phyloP scores from a whole-genome alignment of 2,797 vertebrate genomes.

The Anabacerthia variegaticeps region DNA sequence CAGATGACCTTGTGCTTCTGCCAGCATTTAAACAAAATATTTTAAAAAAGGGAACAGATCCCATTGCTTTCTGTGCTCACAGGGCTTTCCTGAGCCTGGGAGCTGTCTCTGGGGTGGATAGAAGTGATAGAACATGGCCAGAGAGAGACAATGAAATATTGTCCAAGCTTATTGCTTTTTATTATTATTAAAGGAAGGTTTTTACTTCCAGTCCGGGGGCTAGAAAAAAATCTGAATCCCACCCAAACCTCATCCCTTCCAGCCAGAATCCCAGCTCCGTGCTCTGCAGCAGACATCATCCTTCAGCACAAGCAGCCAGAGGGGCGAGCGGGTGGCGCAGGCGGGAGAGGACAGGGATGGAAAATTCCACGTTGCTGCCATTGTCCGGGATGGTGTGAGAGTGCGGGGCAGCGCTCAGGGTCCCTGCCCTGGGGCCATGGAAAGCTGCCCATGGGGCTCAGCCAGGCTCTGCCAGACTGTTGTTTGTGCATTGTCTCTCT shows the following conservation, averaged over 20 bases:
- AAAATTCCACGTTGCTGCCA: conserved; percentile 42
- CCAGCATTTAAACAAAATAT: conserved; percentile 69
- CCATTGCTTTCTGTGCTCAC: not conserved
- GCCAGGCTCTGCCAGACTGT: not conserved
- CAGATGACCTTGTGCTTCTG: conserved; percentile 67
- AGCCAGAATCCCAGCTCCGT: conserved; percentile 1
- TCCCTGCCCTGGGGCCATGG: not conserved
- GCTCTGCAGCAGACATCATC: not conserved
- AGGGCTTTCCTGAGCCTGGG: conserved; percentile 32
- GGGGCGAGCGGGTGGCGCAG: not conserved
- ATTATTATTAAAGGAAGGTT: conserved; percentile 46
- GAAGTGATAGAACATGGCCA: conserved; percentile 37
- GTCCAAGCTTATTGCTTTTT: conserved; percentile 6
- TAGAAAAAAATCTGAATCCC: conserved; percentile 43
- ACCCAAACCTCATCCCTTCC: conserved; percentile 38
- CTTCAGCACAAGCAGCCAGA: not conserved
- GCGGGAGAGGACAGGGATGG: not conserved
- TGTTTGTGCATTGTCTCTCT: not conserved
- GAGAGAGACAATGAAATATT: conserved; percentile 55
- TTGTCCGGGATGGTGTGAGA: not conserved
- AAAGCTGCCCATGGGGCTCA: not conserved
- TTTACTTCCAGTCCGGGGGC: conserved; percentile 33
- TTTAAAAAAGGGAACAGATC: conserved; percentile 17
- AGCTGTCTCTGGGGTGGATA: conserved; percentile 5
- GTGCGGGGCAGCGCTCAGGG: not conserved